Evolutionary conservation across 1,140 invertebrate genomes (phyloP).

Genomic region (Yoshiicerus persimilis): DNA sequence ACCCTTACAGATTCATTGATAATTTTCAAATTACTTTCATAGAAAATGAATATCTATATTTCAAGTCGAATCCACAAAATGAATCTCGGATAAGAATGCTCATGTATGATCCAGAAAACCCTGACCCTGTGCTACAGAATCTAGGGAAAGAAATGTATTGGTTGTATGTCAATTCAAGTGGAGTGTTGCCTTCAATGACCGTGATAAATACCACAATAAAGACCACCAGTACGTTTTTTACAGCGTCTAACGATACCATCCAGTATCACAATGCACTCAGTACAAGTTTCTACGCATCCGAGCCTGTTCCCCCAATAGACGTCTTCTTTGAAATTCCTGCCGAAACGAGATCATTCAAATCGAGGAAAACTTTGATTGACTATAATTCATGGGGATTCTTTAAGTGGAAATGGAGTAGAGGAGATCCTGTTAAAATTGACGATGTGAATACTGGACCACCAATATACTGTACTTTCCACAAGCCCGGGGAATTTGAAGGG

Average conservation of each 20-base stretch:
- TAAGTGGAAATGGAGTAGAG: background rate
- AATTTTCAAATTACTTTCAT: background rate
- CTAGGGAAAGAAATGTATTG: background rate
- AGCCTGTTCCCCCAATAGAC: background rate
- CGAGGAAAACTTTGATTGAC: background rate
- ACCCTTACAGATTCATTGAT: background rate
- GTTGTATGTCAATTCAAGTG: background rate
- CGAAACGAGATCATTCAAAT: background rate
- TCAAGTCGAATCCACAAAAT: background rate
- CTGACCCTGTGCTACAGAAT: background rate
- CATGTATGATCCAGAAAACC: background rate
- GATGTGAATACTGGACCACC: fast-evolving
- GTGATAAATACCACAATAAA: background rate
- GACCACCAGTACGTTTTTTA: background rate
- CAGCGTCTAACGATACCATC: background rate
- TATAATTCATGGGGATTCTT: background rate
- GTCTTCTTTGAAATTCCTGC: background rate
- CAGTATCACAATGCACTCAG: background rate
- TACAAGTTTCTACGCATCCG: background rate
- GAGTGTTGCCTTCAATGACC: background rate
- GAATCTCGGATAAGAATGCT: background rate
- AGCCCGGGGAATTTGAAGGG: too few relatives aligned
- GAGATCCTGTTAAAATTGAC: background rate
- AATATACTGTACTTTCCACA: background rate
- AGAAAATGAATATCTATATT: background rate